Evolutionary conservation across 2,888 invertebrate genomes (phyloP).

Genomic region (Campoletis raptor): DNA sequence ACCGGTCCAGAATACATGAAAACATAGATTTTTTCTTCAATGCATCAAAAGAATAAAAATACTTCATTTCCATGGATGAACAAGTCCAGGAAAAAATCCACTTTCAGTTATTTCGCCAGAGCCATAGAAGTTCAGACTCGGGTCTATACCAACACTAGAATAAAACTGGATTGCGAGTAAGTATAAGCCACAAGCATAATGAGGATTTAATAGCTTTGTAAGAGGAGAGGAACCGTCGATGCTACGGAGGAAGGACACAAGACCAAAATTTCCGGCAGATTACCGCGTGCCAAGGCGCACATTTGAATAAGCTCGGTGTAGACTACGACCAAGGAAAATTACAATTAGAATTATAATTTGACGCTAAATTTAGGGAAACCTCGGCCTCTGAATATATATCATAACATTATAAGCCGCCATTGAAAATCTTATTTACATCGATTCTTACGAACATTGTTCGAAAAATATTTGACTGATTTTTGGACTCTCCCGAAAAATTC

Average conservation of each 20-base stretch:
- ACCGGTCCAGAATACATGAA: background rate
- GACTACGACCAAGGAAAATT: slow-evolving; percentile 22
- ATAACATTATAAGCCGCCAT: background rate
- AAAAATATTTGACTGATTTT: background rate
- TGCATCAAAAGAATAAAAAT: background rate
- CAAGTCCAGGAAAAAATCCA: slow-evolving; percentile 11
- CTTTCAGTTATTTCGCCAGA: slow-evolving; percentile 46
- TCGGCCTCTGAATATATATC: background rate
- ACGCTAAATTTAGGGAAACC: slow-evolving; percentile 2
- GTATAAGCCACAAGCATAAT: slow-evolving; percentile 73
- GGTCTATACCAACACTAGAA: slow-evolving; percentile 63
- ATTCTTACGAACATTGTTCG: background rate
- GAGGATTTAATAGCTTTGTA: slow-evolving; percentile 75
- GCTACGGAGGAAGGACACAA: slow-evolving; percentile 21
- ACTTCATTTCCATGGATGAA: background rate
- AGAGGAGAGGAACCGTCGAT: slow-evolving; percentile 41
- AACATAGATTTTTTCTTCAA: background rate
- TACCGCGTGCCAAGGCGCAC: slow-evolving; percentile 46
- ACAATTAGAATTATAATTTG: slow-evolving; percentile 28
- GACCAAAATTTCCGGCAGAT: slow-evolving; percentile 39
- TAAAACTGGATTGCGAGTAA: slow-evolving; percentile 74
- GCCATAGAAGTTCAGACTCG: slow-evolving; percentile 9
- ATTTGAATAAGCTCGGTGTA: slow-evolving; percentile 44
- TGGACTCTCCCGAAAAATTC: background rate
- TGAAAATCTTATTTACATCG: background rate